Evolutionary conservation across 2,113 vertebrate species (phyloP).

Genomic region (Sinocyclocheilus maitianheensis): DNA sequence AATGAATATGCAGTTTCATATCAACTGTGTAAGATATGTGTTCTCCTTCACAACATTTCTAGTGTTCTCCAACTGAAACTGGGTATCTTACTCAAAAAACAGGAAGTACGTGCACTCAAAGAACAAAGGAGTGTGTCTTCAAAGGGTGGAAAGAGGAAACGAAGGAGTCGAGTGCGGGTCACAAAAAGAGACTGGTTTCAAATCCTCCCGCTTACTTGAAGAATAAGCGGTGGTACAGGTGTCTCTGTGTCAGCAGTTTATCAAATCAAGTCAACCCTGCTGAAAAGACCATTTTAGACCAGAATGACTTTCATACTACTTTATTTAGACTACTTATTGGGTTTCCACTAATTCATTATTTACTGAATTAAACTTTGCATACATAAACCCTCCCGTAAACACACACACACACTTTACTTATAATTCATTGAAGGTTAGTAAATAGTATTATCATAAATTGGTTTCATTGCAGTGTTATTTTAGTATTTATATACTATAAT

Average conservation of each 20-base stretch:
- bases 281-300: not conserved
- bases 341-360: not conserved
- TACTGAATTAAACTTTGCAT: not conserved
- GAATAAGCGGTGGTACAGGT: not conserved
- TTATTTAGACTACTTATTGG: not conserved
- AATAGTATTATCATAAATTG: not conserved
- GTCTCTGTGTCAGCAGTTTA: conserved; percentile 12
- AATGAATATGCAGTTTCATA: not conserved
- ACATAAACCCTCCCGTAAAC: not conserved
- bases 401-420: too few relatives aligned
- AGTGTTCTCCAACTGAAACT: conserved; percentile 7
- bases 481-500: not conserved
- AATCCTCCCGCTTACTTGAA: not conserved
- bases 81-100: conserved; percentile 43
- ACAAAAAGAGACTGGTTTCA: not conserved
- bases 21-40: conserved; percentile 1
- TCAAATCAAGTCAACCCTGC: not conserved
- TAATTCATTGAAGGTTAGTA: not conserved
- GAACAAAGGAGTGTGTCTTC: conserved; percentile 43
- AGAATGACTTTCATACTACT: not conserved
- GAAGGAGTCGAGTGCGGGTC: conserved; percentile 9
- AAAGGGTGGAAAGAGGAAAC: conserved; percentile 61
- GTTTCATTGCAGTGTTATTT: not conserved
- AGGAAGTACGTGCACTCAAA: conserved; percentile 24
- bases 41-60: conserved; percentile 24